Base-by-base conservation (phyloP, 2,888 invertebrate species). In the Salticus scenicus region DNA sequence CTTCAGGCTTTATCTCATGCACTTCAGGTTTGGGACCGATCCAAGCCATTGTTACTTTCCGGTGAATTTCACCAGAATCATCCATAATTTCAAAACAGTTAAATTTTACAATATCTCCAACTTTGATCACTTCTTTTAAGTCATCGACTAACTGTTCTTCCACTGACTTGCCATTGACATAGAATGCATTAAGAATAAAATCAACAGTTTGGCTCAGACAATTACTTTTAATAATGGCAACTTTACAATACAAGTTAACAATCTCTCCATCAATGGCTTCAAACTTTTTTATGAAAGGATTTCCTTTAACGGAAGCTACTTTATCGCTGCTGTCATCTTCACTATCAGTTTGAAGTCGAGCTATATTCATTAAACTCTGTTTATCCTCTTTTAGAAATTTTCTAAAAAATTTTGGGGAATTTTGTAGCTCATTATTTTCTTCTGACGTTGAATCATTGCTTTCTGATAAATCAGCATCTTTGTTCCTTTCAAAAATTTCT, bases 31-130 rank as follows among this genome's bases (percentile, higher is more conserved):
- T 80, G 4, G 28, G 7, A 8, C 80, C 86, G 8, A 41, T 80
- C 86, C 86, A 86, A n/a, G 66, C 79, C n/a, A 86, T 24, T 33
- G 80, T 76, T 7, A 76, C 66, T 41, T 80, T 76, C 0, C 57
- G 64, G 31, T 30, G 75, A 67, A 10, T 31, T 24, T 27, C 4
- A n/a, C 66, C 75, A n/a, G 8, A 31, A 66, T 86, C 76, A 57
- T 86, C 86, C 24, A 80, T 20, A 8, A 86, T 71, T 80, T 80
- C 66, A 42, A 86, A 63, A 20, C 79, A 86, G 27, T 80, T 76
- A 33, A 86, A 76, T 27, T 71, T 76, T 33, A 86, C 41, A 30
- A 14, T 24, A 51, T 80, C 76, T 12, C 76, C 80, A 66, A 28
- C 17, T 33, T 71, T 24, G 12, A 86, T 24, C 14, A 86, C 37